Evolutionary conservation across 2,797 vertebrate genomes (phyloP), one percentile per base, ranked within the genome.

Genomic region (Bradypodion pumilum): DNA sequence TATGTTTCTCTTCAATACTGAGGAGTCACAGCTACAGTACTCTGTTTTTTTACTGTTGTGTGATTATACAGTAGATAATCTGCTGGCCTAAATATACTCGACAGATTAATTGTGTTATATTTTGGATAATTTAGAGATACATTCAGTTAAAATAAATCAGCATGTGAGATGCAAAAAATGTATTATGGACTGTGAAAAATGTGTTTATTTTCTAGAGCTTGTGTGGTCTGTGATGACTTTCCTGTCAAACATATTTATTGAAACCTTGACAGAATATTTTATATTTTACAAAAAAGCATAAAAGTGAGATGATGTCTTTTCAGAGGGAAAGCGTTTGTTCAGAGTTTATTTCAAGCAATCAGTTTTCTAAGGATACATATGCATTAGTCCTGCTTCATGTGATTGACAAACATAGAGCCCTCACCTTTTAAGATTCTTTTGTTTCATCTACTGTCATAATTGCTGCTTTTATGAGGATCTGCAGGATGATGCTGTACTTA

Each of bases 61-160:
- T 52, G 16, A 15, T 16, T 74, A 1, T 21, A 65, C 29, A 62
- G 37, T 40, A 46, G n/a, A 35, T 78, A 78, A 42, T 77, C 42
- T 70, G 49, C 29, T 27, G 40, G 49, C 66, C 32, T 62, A 62
- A 46, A 56, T 80, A 37, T 21, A 7, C 29, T 59, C 73, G 85
- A 65, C 69, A 74, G 27, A 44, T 46, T 78, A 42, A 32, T 69
- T 75, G 60, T 35, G 13, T 66, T 68, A n/a, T 44, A 79, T 74
- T 19, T 63, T 66, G 46, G 37, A 62, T 12, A 56, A 66, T 80
- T 66, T 74, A 52, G 35, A 21, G 68, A 9, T 1, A 19, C 10
- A 59, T 85, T 85, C 73, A 81, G 35, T 70, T 76, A 37, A 76
- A 69, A n/a, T 37, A 63, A 25, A 37, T 60, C n/a, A 78, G 27